These are phyloP conservation scores for Saxidomus purpurata DNA, from an alignment of 1,140 invertebrate species.

Conservation along the genomic window DNA sequence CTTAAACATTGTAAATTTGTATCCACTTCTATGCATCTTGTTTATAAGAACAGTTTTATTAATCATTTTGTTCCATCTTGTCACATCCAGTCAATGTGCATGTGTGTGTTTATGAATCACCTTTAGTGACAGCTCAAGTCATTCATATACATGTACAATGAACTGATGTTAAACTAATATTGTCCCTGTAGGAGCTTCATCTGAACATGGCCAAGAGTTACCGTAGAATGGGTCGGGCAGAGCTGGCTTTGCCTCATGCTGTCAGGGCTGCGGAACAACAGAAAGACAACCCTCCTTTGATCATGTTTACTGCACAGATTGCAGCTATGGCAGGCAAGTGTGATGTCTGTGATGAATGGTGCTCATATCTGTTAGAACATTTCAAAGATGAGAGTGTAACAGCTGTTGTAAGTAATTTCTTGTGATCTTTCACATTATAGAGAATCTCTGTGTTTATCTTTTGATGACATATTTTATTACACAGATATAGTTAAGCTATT, in stretches of 20 bases:
- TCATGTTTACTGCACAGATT: slow-evolving; percentile 11
- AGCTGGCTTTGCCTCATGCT: neutral
- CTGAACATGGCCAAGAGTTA: slow-evolving; percentile 49
- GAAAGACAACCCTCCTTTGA: slow-evolving; percentile 13
- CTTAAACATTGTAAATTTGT: too few relatives aligned
- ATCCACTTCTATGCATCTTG: too few relatives aligned
- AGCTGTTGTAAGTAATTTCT: neutral
- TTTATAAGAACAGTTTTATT: too few relatives aligned
- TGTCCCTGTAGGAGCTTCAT: slow-evolving; percentile 47
- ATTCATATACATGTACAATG: too few relatives aligned
- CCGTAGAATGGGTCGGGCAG: neutral
- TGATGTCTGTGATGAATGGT: slow-evolving; percentile 22
- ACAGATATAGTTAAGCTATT: too few relatives aligned
- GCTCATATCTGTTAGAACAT: slow-evolving; percentile 14
- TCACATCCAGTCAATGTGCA: too few relatives aligned
- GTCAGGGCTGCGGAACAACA: neutral
- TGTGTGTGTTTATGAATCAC: too few relatives aligned
- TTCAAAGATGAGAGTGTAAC: slow-evolving; percentile 28
- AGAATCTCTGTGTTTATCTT: neutral
- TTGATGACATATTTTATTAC: neutral
- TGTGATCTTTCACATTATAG: too few relatives aligned
- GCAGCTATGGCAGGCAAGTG: neutral
- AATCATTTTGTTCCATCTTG: too few relatives aligned
- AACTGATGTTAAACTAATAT: too few relatives aligned
- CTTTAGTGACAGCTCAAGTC: too few relatives aligned